A percentile compares a stretch with the other conserved stretches of the same genome.
Evolutionary conservation across 2,113 vertebrate genomes (phyloP).

Genomic region (Megaleporinus macrocephalus): DNA sequence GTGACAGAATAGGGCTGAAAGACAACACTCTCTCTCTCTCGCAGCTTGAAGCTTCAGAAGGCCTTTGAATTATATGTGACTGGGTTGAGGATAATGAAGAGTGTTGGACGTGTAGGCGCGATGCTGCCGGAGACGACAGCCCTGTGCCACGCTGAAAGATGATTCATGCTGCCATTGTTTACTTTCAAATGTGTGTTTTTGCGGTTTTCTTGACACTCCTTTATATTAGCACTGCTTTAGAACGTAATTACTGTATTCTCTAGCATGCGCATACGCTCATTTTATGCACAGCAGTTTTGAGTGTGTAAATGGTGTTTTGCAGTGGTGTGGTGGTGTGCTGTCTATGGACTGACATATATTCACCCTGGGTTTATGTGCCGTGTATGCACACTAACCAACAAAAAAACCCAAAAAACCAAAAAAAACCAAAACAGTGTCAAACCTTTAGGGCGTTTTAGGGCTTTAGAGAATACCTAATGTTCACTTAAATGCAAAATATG

Average conservation of each 20-base stretch:
- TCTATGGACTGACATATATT: background rate
- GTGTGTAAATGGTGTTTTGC: background rate
- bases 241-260: slow-evolving; percentile 3
- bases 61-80: slow-evolving; percentile 60
- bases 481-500: too few relatives aligned
- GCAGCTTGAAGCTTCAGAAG: slow-evolving; percentile 57
- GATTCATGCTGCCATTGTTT: slow-evolving; percentile 52
- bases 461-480: too few relatives aligned
- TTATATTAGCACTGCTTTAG: background rate
- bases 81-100: slow-evolving; percentile 58
- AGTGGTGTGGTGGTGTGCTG: background rate
- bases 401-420: too few relatives aligned
- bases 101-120: slow-evolving; percentile 48
- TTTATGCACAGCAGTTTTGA: background rate
- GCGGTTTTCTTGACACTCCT: slow-evolving; percentile 6
- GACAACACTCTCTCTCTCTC: slow-evolving; percentile 52
- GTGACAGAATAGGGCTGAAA: slow-evolving; percentile 62
- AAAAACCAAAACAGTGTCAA: background rate
- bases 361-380: background rate
- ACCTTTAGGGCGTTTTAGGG: too few relatives aligned
- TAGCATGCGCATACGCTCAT: background rate
- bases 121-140: slow-evolving; percentile 45
- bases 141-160: slow-evolving; percentile 40
- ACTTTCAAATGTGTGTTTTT: slow-evolving; percentile 34
- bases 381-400: too few relatives aligned